Base-by-base conservation (phyloP, 2,888 invertebrate species). In the Adela reaumurella region DNA sequence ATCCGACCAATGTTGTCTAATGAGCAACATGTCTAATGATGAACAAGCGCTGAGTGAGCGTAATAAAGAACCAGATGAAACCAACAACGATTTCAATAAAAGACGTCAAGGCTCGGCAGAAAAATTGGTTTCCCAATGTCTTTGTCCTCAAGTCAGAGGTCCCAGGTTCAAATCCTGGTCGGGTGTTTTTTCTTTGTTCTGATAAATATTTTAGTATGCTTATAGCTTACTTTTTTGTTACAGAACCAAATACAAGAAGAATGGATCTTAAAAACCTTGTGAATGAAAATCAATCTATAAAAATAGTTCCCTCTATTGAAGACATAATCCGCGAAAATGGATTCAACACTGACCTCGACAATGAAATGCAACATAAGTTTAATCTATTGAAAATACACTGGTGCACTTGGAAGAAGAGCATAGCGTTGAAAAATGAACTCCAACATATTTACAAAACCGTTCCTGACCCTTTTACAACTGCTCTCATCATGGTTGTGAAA, bases 391-490 rank as follows among this genome's bases (percentile, higher is more conserved):
- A 71, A 60, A 49, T 55, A 16, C 69, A 68, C 24, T 80, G 78
- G 77, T 68, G 59, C 57, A 70, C 70, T 17, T 80, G 84, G 83
- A 85, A 83, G 57, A 83, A 79, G 60, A 82, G 82, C 63, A 62
- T 71, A 16, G 66, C 71, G 19, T 63, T 84, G n/a, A 72, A 76
- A 46, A 68, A 64, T 54, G 74, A 74, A 48, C 66, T 85, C 6
- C 63, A 67, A 47, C 59, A 70, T 19, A 81, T 81, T 57, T 82
- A 81, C 56, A 65, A 71, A 35, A 67, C 67, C 20, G 72, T 76
- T 51, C 63, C 67, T 18, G 85, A 88, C 63, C 84, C 87, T 3
- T 86, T 82, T 60, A 73, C 82, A 56, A 72, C 83, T 51, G 79
- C 78, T 19, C 63, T 88, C 50, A 65, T 81, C 51, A 77, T 88